These are phyloP conservation scores for Brachionus manjavacas DNA, from an alignment of 1,140 invertebrate genomes.

Conservation along the genomic window DNA sequence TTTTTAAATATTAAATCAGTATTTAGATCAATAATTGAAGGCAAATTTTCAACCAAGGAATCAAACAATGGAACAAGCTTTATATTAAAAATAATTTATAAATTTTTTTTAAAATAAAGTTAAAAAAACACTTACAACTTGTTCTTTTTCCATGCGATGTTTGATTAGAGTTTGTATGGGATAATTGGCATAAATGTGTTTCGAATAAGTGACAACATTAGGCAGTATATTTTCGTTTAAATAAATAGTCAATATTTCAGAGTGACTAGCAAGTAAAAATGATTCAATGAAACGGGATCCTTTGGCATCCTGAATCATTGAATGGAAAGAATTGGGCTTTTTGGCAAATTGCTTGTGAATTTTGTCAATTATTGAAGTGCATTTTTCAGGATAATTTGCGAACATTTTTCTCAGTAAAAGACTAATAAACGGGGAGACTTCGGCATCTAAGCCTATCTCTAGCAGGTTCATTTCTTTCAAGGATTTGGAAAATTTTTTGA, in stretches of 20 bases:
- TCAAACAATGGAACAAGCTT: slow-evolving; percentile 7
- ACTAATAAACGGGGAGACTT: slow-evolving; percentile 18
- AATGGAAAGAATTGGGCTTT: slow-evolving; percentile 26
- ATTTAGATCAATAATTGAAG: slow-evolving; percentile 26
- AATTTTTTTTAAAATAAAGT: not conserved
- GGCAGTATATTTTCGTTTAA: not conserved
- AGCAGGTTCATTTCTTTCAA: slow-evolving; percentile 1
- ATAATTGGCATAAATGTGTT: slow-evolving; percentile 41
- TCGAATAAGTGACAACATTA: slow-evolving; percentile 21
- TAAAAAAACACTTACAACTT: not conserved
- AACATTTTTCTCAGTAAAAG: slow-evolving; percentile 24
- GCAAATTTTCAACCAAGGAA: slow-evolving; percentile 15
- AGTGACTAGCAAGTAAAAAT: slow-evolving; percentile 6
- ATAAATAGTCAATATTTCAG: not conserved
- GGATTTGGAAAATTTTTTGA: slow-evolving; percentile 22
- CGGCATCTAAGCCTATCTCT: not conserved
- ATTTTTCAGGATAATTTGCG: not conserved
- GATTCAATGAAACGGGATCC: slow-evolving; percentile 40
- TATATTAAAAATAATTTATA: not conserved
- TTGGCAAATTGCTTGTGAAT: slow-evolving; percentile 40
- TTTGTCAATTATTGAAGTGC: not conserved
- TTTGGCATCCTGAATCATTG: slow-evolving; percentile 37
- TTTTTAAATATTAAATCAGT: slow-evolving; percentile 36
- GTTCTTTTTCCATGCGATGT: not conserved
- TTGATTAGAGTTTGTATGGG: slow-evolving; percentile 33